These are phyloP conservation scores for Salticus scenicus DNA, from an alignment of 2,888 invertebrate genomes.

Conservation along the genomic window DNA sequence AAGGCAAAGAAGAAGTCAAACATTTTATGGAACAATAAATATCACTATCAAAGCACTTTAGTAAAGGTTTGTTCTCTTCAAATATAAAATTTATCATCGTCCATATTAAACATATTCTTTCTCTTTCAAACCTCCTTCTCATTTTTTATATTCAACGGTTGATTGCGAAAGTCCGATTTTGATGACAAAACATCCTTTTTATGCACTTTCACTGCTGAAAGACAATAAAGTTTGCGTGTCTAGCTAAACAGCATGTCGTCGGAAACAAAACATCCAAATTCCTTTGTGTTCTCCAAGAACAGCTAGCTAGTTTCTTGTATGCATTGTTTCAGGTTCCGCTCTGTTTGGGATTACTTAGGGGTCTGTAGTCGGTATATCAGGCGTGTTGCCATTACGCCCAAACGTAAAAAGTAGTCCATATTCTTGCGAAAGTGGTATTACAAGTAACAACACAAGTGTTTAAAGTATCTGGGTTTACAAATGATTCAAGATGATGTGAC, in stretches of 20 bases:
- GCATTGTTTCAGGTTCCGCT: constrained; percentile 5
- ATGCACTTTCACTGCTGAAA: neutral
- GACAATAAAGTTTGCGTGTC: neutral
- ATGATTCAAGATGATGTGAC: too few relatives aligned
- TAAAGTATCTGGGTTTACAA: too few relatives aligned
- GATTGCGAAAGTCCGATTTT: neutral
- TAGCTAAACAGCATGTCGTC: constrained; percentile 1
- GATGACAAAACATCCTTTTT: neutral
- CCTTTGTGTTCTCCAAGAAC: neutral
- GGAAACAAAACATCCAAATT: neutral
- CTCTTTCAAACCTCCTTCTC: too few relatives aligned
- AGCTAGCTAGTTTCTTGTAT: neutral
- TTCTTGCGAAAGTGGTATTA: constrained; percentile 1
- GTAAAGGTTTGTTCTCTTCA: too few relatives aligned
- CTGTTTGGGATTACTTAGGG: constrained; percentile 4
- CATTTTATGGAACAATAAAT: too few relatives aligned
- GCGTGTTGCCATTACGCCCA: neutral
- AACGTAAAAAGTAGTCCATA: neutral
- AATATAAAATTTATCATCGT: too few relatives aligned
- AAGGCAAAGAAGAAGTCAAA: too few relatives aligned
- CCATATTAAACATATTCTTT: too few relatives aligned
- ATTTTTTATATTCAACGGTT: too few relatives aligned
- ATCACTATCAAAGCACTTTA: too few relatives aligned
- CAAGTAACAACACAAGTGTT: neutral
- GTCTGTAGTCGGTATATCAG: neutral